phyloP scores from a whole-genome alignment of 2,113 vertebrate genomes.

The Bungarus multicinctus region DNA sequence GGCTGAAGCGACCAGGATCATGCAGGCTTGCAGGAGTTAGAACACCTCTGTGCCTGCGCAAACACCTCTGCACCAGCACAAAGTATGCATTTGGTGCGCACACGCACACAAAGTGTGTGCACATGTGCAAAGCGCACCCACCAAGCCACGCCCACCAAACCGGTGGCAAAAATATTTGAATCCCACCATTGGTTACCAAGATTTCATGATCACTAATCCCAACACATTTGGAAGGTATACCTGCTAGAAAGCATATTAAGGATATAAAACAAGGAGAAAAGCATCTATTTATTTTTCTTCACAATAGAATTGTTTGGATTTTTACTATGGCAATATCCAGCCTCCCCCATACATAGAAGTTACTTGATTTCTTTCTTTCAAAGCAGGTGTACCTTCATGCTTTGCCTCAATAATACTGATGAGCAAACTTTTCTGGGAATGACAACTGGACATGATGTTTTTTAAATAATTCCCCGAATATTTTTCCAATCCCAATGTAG shows the following conservation, averaged over 20 bases:
- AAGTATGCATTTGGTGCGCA: too few species aligned
- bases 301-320: background rate
- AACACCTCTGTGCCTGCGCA: too few species aligned
- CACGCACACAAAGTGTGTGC: too few species aligned
- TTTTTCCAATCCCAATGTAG: background rate
- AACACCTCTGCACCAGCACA: too few species aligned
- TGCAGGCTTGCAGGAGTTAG: too few species aligned
- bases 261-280: background rate
- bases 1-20: too few species aligned
- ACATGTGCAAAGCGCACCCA: too few species aligned
- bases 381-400: background rate
- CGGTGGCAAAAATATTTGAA: too few species aligned
- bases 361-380: background rate
- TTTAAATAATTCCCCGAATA: background rate
- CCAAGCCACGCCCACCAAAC: too few species aligned
- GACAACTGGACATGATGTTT: background rate
- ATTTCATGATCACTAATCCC: background rate
- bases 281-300: background rate
- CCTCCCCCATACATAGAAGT: background rate
- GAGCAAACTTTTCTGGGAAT: background rate
- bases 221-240: background rate
- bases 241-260: background rate
- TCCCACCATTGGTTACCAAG: background rate
- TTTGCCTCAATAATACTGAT: background rate
- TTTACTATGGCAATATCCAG: background rate